These are phyloP conservation scores for Holocentrus rufus DNA, from an alignment of 2,797 vertebrate species.

Conservation along the genomic window DNA sequence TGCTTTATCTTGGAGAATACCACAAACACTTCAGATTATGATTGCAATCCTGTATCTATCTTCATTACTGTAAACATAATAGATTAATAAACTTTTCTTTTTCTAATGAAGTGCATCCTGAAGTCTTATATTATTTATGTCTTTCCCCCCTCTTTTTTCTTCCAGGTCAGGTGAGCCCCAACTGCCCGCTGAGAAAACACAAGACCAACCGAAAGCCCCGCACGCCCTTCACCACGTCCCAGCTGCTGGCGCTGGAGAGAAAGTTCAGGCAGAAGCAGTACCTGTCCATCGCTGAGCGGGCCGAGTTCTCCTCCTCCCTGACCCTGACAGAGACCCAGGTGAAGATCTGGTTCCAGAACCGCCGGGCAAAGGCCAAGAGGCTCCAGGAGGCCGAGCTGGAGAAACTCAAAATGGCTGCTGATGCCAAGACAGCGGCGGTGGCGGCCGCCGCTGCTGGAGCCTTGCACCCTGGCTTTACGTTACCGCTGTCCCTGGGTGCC, in stretches of 20 bases:
- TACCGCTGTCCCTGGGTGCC: constrained; percentile 91
- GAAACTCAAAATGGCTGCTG: constrained; percentile 95
- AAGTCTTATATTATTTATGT: neutral
- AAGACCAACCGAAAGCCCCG: constrained; percentile 96
- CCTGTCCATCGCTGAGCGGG: constrained; percentile 96
- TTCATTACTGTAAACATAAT: too few species aligned
- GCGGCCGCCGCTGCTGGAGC: constrained; percentile 62
- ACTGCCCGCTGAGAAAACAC: constrained; percentile 94
- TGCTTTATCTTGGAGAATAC: too few species aligned
- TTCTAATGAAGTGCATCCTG: neutral
- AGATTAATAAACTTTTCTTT: too few species aligned
- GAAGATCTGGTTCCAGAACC: constrained; percentile 99
- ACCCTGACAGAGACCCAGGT: constrained; percentile 98
- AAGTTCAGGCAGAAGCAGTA: constrained; percentile 99
- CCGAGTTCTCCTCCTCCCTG: constrained; percentile 96
- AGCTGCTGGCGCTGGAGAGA: constrained; percentile 94
- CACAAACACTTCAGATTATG: too few species aligned
- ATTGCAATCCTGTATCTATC: too few species aligned
- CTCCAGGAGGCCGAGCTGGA: constrained; percentile 98
- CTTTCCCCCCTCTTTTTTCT: constrained; percentile 27
- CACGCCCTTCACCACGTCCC: constrained; percentile 95
- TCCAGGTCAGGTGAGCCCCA: constrained; percentile 87
- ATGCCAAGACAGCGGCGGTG: constrained; percentile 81
- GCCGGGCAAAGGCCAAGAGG: constrained; percentile 96
- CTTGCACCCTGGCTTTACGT: constrained; percentile 88